These are phyloP conservation scores for Polypedilum pembai DNA, from an alignment of 1,140 invertebrate genomes.

Conservation along the genomic window DNA sequence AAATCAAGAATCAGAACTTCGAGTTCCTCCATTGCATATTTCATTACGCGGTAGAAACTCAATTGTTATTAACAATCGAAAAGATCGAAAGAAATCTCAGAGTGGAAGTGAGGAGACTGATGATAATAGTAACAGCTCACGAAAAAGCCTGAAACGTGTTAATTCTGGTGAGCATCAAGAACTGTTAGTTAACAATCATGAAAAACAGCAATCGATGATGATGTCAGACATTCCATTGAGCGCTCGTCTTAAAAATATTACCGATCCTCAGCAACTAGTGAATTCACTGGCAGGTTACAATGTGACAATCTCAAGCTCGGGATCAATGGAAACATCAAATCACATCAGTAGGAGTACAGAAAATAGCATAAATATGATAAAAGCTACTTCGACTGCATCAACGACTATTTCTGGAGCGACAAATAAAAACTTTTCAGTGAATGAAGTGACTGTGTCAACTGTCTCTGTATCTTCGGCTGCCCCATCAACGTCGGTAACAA, in stretches of 20 bases:
- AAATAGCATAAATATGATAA: not conserved
- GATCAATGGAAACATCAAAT: not conserved
- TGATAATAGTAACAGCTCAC: not conserved
- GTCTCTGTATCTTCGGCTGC: not conserved
- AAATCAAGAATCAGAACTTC: constrained; percentile 53
- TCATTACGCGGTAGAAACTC: constrained; percentile 76
- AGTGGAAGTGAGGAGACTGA: constrained; percentile 29
- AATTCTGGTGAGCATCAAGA: constrained; percentile 32
- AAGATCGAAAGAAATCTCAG: constrained; percentile 57
- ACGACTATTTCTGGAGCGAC: constrained; percentile 31
- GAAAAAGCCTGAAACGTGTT: constrained; percentile 14
- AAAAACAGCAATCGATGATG: constrained; percentile 46
- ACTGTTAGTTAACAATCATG: constrained; percentile 31
- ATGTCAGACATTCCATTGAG: constrained; percentile 7
- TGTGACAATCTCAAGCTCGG: constrained; percentile 31
- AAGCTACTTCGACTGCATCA: constrained; percentile 39
- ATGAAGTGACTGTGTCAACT: not conserved
- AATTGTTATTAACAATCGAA: constrained; percentile 77
- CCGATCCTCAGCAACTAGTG: constrained; percentile 2
- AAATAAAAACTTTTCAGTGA: not conserved
- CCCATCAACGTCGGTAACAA: not conserved
- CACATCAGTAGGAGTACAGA: not conserved
- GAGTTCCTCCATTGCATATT: constrained; percentile 83
- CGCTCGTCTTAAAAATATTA: not conserved
- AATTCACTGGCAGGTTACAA: constrained; percentile 16